Evolutionary conservation across 2,888 invertebrate species (phyloP).

Genomic region (Crepidodera aurea): DNA sequence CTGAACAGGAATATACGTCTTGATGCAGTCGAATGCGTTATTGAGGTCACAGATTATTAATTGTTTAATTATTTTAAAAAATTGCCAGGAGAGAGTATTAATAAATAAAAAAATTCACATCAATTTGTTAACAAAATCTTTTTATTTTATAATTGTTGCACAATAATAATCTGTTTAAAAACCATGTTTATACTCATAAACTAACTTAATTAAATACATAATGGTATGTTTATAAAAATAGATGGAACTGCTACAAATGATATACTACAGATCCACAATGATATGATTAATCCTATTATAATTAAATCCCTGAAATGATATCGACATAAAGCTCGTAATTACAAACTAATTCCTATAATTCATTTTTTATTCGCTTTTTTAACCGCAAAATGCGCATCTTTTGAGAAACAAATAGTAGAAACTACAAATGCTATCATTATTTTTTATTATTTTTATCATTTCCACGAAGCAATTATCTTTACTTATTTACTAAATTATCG

Average conservation of each 20-base stretch:
- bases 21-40: no score
- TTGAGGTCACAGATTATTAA: no score
- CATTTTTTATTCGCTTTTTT: not conserved
- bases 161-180: not conserved
- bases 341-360: not conserved
- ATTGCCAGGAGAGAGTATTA: no score
- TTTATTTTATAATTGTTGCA: no score
- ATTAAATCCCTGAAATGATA: not conserved
- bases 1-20: no score
- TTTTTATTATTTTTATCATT: conserved; percentile 27
- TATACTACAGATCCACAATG: not conserved
- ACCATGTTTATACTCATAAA: not conserved
- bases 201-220: not conserved
- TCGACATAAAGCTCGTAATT: not conserved
- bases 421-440: conserved; percentile 17
- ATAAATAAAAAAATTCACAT: no score
- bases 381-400: conserved; percentile 6
- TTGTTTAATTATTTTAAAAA: no score
- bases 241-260: not conserved
- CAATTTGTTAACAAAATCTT: no score
- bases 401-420: conserved; percentile 26
- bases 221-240: not conserved
- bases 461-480: not conserved
- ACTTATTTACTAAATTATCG: not conserved
- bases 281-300: not conserved